Evolutionary conservation across 64 coral and sea anemone species (phyloP), one percentile per base, ranked within the genome.

Genomic region (Dendronephthya gigantea): DNA sequence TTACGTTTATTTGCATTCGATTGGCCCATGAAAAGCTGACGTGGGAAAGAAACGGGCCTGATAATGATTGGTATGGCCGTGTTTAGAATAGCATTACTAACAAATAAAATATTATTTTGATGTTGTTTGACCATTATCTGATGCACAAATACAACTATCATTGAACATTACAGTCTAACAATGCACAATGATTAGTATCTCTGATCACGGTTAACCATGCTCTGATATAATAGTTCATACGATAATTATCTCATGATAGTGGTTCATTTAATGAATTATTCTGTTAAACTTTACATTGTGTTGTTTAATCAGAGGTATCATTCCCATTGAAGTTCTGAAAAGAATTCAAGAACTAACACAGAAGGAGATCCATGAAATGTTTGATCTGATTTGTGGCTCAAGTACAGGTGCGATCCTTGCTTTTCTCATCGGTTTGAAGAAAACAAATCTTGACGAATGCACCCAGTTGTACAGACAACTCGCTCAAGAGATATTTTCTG

Each of bases 271-370:
- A 66, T 66, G 29, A 23, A 1, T 56, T 29, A 34, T 50, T n/a
- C n/a, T n/a, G n/a, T n/a, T n/a, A n/a, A 50, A 69, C 45, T 49
- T 35, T 84, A 35, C 28, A 39, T 72, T 72, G 13, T 81, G 33
- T n/a, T n/a, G n/a, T 55, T 69, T 86, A 10, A 27, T 7, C n/a
- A 98, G 95, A 89, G 95, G 95, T 7, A 33, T 98, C 48, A 90
- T 93, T 12, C 55, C 95, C 11, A 98, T 98, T 84, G 95, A 98
- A 88, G 93, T 93, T 81, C 74, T 98, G n/a, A 98, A 98, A 87
- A 91, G 90, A 85, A 93, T 98, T 27, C 92, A 98, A 83, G 87
- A 98, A 14, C 48, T 90, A 5, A 91, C 92, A 36, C 43, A 62
- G 17, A 96, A 90, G 81, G 94, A 96, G 43, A 65, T 92, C 19